phyloP scores from a whole-genome alignment of 2,113 vertebrate species.

The Actenoides lindsayi region DNA sequence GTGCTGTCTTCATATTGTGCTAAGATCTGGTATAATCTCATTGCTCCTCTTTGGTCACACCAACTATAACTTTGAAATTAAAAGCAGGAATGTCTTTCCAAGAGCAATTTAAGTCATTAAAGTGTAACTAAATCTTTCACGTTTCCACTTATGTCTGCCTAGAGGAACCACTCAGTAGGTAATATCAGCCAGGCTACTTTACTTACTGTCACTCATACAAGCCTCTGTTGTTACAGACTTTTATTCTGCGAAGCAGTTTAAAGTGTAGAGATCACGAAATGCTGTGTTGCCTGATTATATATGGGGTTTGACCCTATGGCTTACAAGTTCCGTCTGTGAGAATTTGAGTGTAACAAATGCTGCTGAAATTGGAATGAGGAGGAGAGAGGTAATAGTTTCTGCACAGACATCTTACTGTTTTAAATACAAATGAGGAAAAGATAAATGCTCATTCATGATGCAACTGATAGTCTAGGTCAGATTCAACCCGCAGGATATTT shows the following conservation, averaged over 20 bases:
- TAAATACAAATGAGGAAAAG: not conserved
- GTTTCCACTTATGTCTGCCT: not conserved
- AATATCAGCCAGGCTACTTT: not conserved
- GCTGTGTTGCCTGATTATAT: not conserved
- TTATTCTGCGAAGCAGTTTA: not conserved
- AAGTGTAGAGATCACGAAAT: fast-evolving
- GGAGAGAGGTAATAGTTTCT: not conserved
- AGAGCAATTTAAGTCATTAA: not conserved
- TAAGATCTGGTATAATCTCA: not conserved
- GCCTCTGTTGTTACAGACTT: not conserved
- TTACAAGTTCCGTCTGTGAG: not conserved
- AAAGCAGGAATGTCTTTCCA: not conserved
- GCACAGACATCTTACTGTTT: not conserved
- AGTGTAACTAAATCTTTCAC: not conserved
- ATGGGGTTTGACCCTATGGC: not conserved
- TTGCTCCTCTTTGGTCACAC: not conserved
- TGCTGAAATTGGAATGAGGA: not conserved
- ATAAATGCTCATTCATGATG: not conserved
- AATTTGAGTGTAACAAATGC: not conserved
- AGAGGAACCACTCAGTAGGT: not conserved
- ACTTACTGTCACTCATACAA: not conserved
- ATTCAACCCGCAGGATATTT: not conserved
- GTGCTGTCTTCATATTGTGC: not conserved
- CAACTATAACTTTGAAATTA: not conserved
- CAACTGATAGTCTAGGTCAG: not conserved